Base-by-base conservation (phyloP, 2,888 invertebrate species). In the Drosophila longiperda region DNA sequence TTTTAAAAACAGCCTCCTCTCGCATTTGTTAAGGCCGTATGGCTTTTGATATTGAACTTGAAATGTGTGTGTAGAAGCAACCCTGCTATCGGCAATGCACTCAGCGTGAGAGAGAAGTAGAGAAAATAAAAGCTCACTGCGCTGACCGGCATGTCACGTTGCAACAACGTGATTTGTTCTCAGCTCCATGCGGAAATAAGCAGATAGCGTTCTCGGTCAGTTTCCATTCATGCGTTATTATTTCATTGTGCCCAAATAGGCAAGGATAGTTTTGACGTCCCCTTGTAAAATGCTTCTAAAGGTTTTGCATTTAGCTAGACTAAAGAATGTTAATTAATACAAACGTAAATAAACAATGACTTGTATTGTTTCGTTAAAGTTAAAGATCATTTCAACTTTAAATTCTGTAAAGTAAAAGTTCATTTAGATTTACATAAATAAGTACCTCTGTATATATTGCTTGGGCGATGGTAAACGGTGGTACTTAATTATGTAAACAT, bases 1-100 rank as follows among this genome's bases (percentile, higher is more conserved):
- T 54, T 29, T 48, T 64, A 29, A 67, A 50, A 34, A 54, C 38
- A 29, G 42, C 58, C 64, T 53, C 32, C 26, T 33, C 20, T 29
- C 29, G 26, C 50, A 61, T 64, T 48, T 59, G 65, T 55, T 68
- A 64, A 63, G 50, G 64, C 64, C 66, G 29, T 32, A 61, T 50
- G 63, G 72, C 71, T 38, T 73, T 72, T 83, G 83, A 69, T 85
- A 80, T 85, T 89, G 90, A 89, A 89, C 88, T 89, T 87, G 87
- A 87, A 83, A 63, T 72, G 32, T 62, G 29, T 66, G 32, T 54
- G 61, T 64, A 50, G 58, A 60, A 55, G 61, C 64, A 69, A 66
- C 29, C 60, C 36, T 38, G 42, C 45, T 65, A 49, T 49, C 48
- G 65, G 55, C 64, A 66, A 69, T 54, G 66, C 52, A 12, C 59